Conservation (phyloP, 2,888 invertebrate genomes). For the Melieria omissa region DNA sequence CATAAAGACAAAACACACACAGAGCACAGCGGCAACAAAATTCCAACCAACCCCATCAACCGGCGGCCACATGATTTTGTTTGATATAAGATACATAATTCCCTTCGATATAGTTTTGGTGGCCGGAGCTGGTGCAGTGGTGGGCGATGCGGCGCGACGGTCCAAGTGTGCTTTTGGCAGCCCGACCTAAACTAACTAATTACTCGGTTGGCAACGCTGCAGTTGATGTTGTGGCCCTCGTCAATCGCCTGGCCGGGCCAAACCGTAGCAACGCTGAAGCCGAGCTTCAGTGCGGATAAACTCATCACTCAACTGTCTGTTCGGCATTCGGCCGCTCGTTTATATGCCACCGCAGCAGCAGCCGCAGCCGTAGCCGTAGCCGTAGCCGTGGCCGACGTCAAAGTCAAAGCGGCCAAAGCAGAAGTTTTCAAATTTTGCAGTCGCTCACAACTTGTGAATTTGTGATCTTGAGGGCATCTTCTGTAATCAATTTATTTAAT, state of each 20-base stretch:
- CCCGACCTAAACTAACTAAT: background rate
- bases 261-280: background rate
- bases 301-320: slow-evolving; percentile 31
- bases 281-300: slow-evolving; percentile 1
- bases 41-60: too few species aligned
- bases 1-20: too few species aligned
- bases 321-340: slow-evolving; percentile 13
- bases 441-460: background rate
- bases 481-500: slow-evolving; percentile 31
- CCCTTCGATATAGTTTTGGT: too few species aligned
- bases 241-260: background rate
- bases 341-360: background rate
- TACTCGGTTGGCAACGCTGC: background rate
- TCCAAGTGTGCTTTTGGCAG: background rate
- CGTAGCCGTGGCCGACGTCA: too few species aligned
- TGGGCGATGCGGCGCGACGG: too few species aligned
- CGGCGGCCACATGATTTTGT: too few species aligned
- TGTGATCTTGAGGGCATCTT: slow-evolving; percentile 15
- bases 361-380: too few species aligned
- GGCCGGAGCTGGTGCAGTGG: too few species aligned
- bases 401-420: background rate
- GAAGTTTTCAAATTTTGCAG: background rate
- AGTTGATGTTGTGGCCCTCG: background rate
- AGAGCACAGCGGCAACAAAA: too few species aligned
- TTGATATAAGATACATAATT: too few species aligned